A percentile compares a stretch with the other conserved stretches of the same genome.
These are phyloP conservation scores for Heterodera filipjevi DNA, from an alignment of 2,888 invertebrate species.

Conservation along the genomic window DNA sequence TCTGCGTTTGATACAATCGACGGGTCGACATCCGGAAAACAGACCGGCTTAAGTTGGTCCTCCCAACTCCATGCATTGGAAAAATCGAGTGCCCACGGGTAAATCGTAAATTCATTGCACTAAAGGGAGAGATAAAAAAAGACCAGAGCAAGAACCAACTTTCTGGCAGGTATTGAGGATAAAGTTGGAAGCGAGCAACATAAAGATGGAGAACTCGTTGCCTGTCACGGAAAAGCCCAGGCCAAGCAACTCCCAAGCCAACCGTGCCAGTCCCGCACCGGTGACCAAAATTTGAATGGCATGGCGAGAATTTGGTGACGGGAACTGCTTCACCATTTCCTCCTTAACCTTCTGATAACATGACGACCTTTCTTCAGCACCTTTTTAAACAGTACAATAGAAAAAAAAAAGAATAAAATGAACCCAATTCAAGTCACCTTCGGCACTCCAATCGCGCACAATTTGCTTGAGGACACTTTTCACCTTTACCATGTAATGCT, in stretches of 20 bases:
- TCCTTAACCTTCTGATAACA: slow-evolving; percentile 88
- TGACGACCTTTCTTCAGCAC: slow-evolving; percentile 50
- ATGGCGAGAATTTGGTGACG: slow-evolving; percentile 58
- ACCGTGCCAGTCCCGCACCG: slow-evolving; percentile 90
- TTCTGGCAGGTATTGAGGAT: slow-evolving; percentile 80
- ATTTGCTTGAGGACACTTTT: slow-evolving; percentile 91
- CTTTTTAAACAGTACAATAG: slow-evolving; percentile 32
- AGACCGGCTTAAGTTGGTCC: slow-evolving; percentile 88
- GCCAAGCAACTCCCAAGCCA: slow-evolving; percentile 89
- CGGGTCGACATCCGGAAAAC: slow-evolving; percentile 73
- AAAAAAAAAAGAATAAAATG: neutral
- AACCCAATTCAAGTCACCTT: slow-evolving; percentile 37
- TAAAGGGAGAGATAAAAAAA: slow-evolving; percentile 33
- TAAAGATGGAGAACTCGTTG: slow-evolving; percentile 95
- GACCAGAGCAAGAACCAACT: too few relatives aligned
- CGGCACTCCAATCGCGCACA: slow-evolving; percentile 91
- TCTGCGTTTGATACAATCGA: neutral
- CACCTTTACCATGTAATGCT: slow-evolving; percentile 78
- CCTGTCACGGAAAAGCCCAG: slow-evolving; percentile 90
- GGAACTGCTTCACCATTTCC: slow-evolving; percentile 77
- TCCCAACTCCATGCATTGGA: slow-evolving; percentile 83
- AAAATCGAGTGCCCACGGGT: slow-evolving; percentile 93
- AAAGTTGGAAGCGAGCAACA: slow-evolving; percentile 94
- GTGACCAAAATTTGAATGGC: slow-evolving; percentile 78
- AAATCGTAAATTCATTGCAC: slow-evolving; percentile 78